These are phyloP conservation scores for Ceratitis capitata DNA, from an alignment of 1,140 invertebrate species.

Conservation along the genomic window DNA sequence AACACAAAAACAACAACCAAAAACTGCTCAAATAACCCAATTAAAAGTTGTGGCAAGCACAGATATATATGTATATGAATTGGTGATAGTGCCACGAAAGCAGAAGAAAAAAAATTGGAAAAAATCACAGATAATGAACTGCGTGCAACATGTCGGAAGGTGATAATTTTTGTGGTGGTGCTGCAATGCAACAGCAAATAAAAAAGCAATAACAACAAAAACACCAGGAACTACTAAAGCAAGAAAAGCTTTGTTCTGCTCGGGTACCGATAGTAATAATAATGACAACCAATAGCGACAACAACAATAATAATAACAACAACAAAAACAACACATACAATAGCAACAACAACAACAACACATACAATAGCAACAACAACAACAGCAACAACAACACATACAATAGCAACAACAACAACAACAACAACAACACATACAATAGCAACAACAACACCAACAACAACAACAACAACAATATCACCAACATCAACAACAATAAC, in stretches of 20 bases:
- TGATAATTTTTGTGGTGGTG: conserved; percentile 29
- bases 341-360: background rate
- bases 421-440: background rate
- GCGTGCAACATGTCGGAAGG: conserved; percentile 33
- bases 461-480: background rate
- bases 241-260: background rate
- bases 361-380: no score
- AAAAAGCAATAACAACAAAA: background rate
- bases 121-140: background rate
- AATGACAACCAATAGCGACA: background rate
- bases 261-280: background rate
- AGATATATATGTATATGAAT: background rate
- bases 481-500: background rate
- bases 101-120: background rate
- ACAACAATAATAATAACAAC: background rate
- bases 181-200: background rate
- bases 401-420: no score
- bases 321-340: background rate
- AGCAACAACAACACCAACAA: background rate
- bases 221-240: background rate
- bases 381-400: no score
- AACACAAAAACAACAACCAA: background rate
- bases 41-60: background rate
- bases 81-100: background rate
- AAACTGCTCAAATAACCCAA: background rate